Conservation (phyloP, 2,113 vertebrate species). For the Okapia johnstoni region DNA sequence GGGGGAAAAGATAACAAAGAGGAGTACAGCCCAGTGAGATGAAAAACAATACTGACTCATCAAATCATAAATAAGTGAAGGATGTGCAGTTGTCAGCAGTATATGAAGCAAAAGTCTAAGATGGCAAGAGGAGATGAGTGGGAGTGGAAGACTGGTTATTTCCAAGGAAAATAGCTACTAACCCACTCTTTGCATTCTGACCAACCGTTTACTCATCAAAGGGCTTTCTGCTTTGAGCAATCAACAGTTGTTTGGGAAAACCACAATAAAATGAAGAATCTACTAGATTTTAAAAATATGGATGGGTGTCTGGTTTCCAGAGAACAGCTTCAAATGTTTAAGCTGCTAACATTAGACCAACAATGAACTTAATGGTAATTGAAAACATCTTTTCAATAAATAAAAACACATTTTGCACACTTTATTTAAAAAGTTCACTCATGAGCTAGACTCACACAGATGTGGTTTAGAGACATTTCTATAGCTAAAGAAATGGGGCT, state of each 20-base stretch:
- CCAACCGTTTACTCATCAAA: slow-evolving; percentile 43
- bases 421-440: slow-evolving; percentile 63
- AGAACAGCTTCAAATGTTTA: slow-evolving; percentile 61
- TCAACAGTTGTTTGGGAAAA: slow-evolving; percentile 54
- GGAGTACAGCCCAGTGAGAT: background rate
- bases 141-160: background rate
- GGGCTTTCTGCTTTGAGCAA: slow-evolving; percentile 34
- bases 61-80: background rate
- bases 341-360: slow-evolving; percentile 64
- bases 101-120: background rate
- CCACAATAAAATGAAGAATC: slow-evolving; percentile 18
- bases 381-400: slow-evolving; percentile 73
- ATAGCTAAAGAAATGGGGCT: slow-evolving; percentile 53
- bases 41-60: background rate
- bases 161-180: background rate
- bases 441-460: slow-evolving; percentile 51
- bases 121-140: background rate
- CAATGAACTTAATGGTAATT: slow-evolving; percentile 68
- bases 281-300: slow-evolving; percentile 49
- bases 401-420: slow-evolving; percentile 64
- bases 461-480: slow-evolving; percentile 24
- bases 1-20: background rate
- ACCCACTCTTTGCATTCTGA: background rate
- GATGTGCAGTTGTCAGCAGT: too few species aligned
- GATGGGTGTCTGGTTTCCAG: slow-evolving; percentile 48